Evolutionary conservation across 2,888 invertebrate species (phyloP).

Genomic region (Aporophyla lueneburgensis): DNA sequence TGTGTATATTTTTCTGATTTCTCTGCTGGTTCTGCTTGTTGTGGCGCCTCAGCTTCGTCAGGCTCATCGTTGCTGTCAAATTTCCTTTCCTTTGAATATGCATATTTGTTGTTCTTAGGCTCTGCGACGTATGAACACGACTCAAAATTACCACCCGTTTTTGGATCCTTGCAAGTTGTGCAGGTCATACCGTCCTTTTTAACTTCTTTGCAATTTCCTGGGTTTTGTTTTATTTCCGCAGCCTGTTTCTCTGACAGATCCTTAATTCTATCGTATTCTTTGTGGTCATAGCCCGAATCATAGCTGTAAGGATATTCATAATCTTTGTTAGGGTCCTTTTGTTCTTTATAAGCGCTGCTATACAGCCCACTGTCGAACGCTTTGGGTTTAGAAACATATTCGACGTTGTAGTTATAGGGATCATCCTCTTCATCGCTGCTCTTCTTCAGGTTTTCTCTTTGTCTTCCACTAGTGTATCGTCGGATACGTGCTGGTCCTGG

Average conservation of each 20-base stretch:
- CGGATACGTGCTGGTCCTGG: constrained; percentile 87
- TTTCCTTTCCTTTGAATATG: constrained; percentile 92
- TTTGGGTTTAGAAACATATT: constrained; percentile 88
- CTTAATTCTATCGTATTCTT: constrained; percentile 90
- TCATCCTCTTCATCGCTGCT: constrained; percentile 83
- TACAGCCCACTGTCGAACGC: constrained; percentile 88
- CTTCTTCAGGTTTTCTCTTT: constrained; percentile 82
- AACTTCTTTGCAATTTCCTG: constrained; percentile 92
- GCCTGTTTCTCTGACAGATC: constrained; percentile 92
- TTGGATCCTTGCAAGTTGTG: constrained; percentile 93
- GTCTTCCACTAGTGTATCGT: constrained; percentile 88
- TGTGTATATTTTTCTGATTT: constrained; percentile 82
- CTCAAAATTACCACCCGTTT: constrained; percentile 94
- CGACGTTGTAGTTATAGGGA: constrained; percentile 89
- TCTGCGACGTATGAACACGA: constrained; percentile 95
- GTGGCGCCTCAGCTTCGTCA: constrained; percentile 85
- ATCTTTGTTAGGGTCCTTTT: constrained; percentile 82
- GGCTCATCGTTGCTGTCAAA: constrained; percentile 91
- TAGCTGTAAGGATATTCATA: constrained; percentile 88
- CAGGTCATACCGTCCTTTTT: constrained; percentile 93
- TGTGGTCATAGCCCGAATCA: constrained; percentile 88
- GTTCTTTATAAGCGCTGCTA: constrained; percentile 86
- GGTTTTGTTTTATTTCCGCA: constrained; percentile 91
- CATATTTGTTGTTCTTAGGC: constrained; percentile 93
- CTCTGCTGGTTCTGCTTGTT: constrained; percentile 81